Percentiles rank a stretch among this genome's conserved stretches.
Conservation (phyloP, 92 coral and sea anemone species). For the Nematostella vectensis region DNA sequence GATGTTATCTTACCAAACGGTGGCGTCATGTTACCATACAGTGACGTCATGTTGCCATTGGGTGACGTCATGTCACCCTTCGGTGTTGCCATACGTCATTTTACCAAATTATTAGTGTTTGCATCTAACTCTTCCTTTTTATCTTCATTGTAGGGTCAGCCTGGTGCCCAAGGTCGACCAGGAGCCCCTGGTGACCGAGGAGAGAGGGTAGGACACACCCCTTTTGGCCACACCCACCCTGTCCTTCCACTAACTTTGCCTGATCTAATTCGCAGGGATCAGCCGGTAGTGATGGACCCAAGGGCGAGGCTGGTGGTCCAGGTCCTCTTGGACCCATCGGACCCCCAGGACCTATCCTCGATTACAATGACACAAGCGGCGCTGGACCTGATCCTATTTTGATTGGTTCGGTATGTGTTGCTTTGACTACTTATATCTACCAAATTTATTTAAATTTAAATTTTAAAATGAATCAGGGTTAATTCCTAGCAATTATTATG, state of each 20-base stretch:
- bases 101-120: too few relatives aligned
- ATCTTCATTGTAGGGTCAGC: slow-evolving; percentile 42
- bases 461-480: too few relatives aligned
- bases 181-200: slow-evolving; percentile 19
- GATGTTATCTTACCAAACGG: too few relatives aligned
- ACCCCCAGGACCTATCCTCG: slow-evolving; percentile 45
- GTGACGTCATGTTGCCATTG: too few relatives aligned
- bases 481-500: neutral
- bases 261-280: too few relatives aligned
- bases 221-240: too few relatives aligned
- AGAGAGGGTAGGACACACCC: slow-evolving; percentile 1
- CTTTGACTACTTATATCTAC: neutral
- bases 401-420: slow-evolving; percentile 13
- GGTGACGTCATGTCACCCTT: neutral
- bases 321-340: slow-evolving; percentile 57
- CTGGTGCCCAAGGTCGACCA: slow-evolving; percentile 20
- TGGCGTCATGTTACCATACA: too few relatives aligned
- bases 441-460: too few relatives aligned
- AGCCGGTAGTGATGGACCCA: slow-evolving; percentile 37
- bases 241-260: too few relatives aligned
- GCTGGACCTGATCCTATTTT: slow-evolving; percentile 15
- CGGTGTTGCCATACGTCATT: too few relatives aligned
- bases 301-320: slow-evolving; percentile 45
- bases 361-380: slow-evolving; percentile 9
- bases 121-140: too few relatives aligned